phyloP scores from a whole-genome alignment of 2,797 vertebrate species.

The Antrozous pallidus region DNA sequence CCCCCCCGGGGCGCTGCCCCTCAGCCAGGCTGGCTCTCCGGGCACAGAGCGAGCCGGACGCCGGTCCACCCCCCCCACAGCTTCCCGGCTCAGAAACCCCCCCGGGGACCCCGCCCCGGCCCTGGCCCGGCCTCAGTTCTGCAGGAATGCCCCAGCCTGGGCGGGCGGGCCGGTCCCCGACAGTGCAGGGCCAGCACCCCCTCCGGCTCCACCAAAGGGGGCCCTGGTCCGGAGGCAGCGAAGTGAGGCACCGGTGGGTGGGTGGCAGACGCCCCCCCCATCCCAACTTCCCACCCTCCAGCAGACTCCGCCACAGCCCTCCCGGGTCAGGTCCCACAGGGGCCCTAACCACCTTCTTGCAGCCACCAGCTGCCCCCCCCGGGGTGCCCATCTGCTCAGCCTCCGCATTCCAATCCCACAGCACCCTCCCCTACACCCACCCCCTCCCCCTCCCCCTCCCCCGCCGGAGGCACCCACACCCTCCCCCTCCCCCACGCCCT shows the following conservation, averaged over 20 bases:
- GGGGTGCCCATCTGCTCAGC: neutral
- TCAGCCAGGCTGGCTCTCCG: neutral
- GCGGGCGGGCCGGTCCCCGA: neutral
- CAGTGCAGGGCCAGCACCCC: neutral
- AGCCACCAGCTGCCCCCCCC: fast-evolving
- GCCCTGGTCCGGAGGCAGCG: neutral
- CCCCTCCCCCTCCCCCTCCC: too few species aligned
- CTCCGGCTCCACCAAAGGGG: neutral
- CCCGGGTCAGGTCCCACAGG: neutral
- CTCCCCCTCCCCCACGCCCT: fast-evolving
- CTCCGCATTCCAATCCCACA: fast-evolving
- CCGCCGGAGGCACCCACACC: too few species aligned
- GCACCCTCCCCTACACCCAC: fast-evolving
- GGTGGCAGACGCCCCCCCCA: neutral
- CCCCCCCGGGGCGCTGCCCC: too few species aligned
- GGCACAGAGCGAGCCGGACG: neutral
- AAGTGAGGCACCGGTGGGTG: too few species aligned
- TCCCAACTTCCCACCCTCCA: neutral
- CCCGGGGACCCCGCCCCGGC: too few species aligned
- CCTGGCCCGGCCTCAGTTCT: too few species aligned
- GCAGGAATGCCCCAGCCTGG: neutral
- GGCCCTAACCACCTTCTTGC: neutral
- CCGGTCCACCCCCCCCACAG: fast-evolving
- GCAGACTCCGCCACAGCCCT: neutral
- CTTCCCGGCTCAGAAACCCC: too few species aligned